A percentile compares a stretch with the other conserved stretches of the same genome.
These are phyloP conservation scores for Cyprinus carpio DNA, from an alignment of 2,113 vertebrate genomes.

Conservation along the genomic window DNA sequence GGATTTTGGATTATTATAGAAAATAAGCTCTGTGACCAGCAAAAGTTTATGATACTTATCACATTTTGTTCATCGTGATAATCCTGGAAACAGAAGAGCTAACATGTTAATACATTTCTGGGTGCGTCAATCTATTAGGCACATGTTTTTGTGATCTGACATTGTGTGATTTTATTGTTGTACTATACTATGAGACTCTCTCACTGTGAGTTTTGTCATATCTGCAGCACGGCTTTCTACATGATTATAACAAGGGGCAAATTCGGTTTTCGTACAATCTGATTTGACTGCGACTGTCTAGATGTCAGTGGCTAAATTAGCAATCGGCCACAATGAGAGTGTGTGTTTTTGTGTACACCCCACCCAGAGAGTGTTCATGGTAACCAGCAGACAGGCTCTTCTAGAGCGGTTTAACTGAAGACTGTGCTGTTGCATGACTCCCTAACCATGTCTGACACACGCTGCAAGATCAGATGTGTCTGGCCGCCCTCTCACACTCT, in stretches of 20 bases:
- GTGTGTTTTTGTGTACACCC: constrained; percentile 41
- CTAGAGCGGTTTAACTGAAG: constrained; percentile 35
- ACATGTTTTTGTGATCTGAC: background rate
- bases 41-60: background rate
- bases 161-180: background rate
- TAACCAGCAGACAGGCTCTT: constrained; percentile 40
- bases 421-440: constrained; percentile 30
- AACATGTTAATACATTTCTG: background rate
- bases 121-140: background rate
- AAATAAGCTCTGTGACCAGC: background rate
- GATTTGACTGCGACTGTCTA: constrained; percentile 17
- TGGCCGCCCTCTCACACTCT: background rate
- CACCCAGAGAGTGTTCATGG: constrained; percentile 5
- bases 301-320: constrained; percentile 29
- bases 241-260: background rate
- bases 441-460: constrained; percentile 49
- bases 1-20: background rate
- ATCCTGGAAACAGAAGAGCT: background rate
- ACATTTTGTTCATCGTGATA: background rate
- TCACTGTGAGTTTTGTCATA: background rate
- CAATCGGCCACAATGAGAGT: constrained; percentile 16
- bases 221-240: background rate
- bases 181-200: background rate
- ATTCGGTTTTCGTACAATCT: constrained; percentile 25
- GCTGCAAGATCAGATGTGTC: constrained; percentile 34